These are phyloP conservation scores for Drosophila athabasca DNA, from an alignment of 1,140 invertebrate genomes.

Conservation along the genomic window DNA sequence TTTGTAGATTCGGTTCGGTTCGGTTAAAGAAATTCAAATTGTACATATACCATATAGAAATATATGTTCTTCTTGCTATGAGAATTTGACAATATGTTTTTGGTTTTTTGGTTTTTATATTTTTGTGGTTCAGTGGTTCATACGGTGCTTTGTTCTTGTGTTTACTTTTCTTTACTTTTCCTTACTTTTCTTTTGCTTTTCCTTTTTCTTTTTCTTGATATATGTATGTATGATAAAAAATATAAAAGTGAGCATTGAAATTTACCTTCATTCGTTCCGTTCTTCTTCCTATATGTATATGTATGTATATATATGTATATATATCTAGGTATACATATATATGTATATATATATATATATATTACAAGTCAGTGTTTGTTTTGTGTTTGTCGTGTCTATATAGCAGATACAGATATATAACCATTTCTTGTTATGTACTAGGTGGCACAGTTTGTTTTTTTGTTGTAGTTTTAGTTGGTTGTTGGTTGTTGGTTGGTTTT, in stretches of 20 bases:
- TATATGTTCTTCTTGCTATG: conserved; percentile 40
- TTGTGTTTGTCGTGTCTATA: conserved; percentile 40
- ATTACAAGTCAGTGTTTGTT: conserved; percentile 58
- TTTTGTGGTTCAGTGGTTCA: conserved; percentile 55
- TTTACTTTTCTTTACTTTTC: conserved; percentile 19
- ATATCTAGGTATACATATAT: conserved; percentile 37
- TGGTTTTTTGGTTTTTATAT: conserved; percentile 14
- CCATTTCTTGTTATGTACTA: conserved; percentile 80
- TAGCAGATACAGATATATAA: conserved; percentile 77
- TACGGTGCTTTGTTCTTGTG: conserved; percentile 65
- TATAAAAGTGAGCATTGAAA: conserved; percentile 78
- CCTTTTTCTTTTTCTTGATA: conserved; percentile 48
- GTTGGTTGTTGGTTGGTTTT: conserved; percentile 35
- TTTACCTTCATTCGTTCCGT: conserved; percentile 30
- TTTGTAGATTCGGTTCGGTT: conserved; percentile 9
- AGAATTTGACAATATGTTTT: conserved; percentile 28
- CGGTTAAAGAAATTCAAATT: conserved; percentile 39
- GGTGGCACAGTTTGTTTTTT: conserved; percentile 77
- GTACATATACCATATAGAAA: conserved; percentile 45
- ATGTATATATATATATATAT: conserved; percentile 37
- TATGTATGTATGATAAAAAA: conserved; percentile 75
- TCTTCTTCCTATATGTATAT: conserved; percentile 37
- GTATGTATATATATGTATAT: conserved; percentile 28
- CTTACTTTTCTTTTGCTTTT: conserved; percentile 53
- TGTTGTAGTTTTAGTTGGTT: conserved; percentile 56